Percentiles rank a stretch among this genome's conserved stretches.
phyloP scores from a whole-genome alignment of 2,113 vertebrate genomes.

The Sceloporus undulatus region DNA sequence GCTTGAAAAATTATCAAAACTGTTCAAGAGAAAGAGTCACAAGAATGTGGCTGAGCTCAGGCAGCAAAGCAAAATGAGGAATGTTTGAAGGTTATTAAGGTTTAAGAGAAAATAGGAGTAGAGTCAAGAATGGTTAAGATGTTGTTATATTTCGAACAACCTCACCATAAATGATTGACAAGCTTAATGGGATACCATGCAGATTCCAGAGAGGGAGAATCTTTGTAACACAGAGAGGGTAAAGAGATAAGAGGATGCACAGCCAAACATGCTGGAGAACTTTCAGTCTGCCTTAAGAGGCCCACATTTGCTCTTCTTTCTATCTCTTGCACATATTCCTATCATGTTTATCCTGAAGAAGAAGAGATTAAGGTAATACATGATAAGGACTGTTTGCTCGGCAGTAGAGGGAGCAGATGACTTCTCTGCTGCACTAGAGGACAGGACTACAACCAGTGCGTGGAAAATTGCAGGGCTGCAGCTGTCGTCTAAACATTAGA shows the following conservation, averaged over 20 bases:
- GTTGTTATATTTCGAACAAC: not conserved
- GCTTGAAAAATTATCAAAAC: not conserved
- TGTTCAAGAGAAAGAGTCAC: not conserved
- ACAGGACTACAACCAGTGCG: not conserved
- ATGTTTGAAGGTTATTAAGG: not conserved
- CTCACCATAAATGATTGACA: not conserved
- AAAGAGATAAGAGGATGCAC: too few relatives aligned
- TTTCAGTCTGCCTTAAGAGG: too few relatives aligned
- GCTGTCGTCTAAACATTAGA: not conserved
- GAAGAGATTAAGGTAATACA: not conserved
- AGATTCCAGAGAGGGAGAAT: not conserved
- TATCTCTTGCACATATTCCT: not conserved
- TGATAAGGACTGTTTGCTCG: not conserved
- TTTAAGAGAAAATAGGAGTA: not conserved
- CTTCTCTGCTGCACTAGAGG: not conserved
- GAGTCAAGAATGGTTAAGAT: not conserved
- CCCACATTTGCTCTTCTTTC: not conserved
- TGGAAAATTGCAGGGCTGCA: not conserved
- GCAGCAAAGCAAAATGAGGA: not conserved
- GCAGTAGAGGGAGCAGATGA: not conserved
- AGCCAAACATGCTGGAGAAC: too few relatives aligned
- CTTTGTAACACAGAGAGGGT: not conserved
- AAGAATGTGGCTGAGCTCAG: not conserved
- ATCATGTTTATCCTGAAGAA: not conserved
- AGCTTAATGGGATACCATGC: not conserved